Evolutionary conservation across 2,888 invertebrate species (phyloP).

Genomic region (Oxyteleia sp.): DNA sequence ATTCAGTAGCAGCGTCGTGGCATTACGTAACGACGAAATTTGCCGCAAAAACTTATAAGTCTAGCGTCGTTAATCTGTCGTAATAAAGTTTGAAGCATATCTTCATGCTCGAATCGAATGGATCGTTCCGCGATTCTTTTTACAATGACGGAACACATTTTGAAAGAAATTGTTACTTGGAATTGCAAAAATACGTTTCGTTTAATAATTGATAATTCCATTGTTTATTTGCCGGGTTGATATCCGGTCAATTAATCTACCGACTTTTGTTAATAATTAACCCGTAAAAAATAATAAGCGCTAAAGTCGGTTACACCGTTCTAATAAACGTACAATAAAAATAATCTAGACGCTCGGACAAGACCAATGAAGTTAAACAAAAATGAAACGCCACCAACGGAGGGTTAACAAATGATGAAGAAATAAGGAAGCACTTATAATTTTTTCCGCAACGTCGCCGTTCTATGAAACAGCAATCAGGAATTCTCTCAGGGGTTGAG

Average conservation of each 20-base stretch:
- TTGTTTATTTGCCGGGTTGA: no score
- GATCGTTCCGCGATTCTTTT: slow-evolving; percentile 9
- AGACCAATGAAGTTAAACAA: slow-evolving; percentile 39
- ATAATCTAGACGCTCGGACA: slow-evolving; percentile 19
- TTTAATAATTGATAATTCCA: no score
- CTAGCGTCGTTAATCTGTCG: slow-evolving; percentile 20
- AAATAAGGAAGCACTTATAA: slow-evolving; percentile 65
- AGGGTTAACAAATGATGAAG: slow-evolving; percentile 58
- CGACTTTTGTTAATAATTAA: background rate
- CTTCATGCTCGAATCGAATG: slow-evolving; percentile 24
- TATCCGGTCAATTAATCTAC: no score
- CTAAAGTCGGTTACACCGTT: background rate
- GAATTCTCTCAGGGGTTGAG: slow-evolving; percentile 59
- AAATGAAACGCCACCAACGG: slow-evolving; percentile 42
- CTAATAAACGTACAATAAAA: slow-evolving; percentile 29
- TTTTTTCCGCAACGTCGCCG: slow-evolving; percentile 28
- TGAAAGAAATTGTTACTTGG: no score
- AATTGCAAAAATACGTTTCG: no score
- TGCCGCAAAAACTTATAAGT: slow-evolving; percentile 24
- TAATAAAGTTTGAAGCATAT: slow-evolving; percentile 40
- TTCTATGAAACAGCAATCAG: slow-evolving; percentile 53
- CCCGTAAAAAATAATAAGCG: background rate
- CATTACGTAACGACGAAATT: slow-evolving; percentile 30
- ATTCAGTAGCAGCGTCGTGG: slow-evolving; percentile 10
- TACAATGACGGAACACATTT: no score